These are phyloP conservation scores for Aplysina aerophoba DNA, from an alignment of 37 sponge, comb jelly and placozoan species.

Conservation along the genomic window DNA sequence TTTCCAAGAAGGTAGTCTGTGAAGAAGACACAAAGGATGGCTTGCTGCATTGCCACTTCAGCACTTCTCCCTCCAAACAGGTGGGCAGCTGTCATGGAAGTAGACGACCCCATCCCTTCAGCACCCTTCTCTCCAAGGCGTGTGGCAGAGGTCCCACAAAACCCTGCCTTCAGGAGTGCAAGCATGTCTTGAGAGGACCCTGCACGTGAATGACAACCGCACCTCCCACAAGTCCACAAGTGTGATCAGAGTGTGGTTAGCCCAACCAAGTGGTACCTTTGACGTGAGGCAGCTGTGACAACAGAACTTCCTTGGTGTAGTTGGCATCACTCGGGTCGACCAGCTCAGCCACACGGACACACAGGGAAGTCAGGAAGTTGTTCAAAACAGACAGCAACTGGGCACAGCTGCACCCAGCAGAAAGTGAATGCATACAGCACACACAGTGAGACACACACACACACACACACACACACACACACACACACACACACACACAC, in stretches of 20 bases:
- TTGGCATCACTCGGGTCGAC: neutral
- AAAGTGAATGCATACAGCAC: too few relatives aligned
- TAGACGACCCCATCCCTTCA: too few relatives aligned
- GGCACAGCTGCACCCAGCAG: too few relatives aligned
- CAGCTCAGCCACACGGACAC: neutral
- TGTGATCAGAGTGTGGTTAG: neutral
- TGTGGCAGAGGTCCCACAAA: too few relatives aligned
- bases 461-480: neutral
- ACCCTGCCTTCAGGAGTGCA: too few relatives aligned
- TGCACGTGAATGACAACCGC: too few relatives aligned
- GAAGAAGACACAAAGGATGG: constrained; percentile 11
- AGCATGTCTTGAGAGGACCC: too few relatives aligned
- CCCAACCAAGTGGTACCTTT: neutral
- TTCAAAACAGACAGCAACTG: neutral
- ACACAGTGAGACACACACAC: neutral
- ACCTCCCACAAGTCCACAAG: neutral
- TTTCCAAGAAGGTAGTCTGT: constrained; percentile 20
- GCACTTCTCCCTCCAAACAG: too few relatives aligned
- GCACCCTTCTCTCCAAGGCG: too few relatives aligned
- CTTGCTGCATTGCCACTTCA: neutral
- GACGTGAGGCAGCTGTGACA: neutral
- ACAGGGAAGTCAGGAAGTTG: neutral
- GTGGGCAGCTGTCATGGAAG: too few relatives aligned
- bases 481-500: neutral
- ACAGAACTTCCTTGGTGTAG: neutral